phyloP scores from a whole-genome alignment of 1,140 invertebrate species.

The Lepidurus arcticus region DNA sequence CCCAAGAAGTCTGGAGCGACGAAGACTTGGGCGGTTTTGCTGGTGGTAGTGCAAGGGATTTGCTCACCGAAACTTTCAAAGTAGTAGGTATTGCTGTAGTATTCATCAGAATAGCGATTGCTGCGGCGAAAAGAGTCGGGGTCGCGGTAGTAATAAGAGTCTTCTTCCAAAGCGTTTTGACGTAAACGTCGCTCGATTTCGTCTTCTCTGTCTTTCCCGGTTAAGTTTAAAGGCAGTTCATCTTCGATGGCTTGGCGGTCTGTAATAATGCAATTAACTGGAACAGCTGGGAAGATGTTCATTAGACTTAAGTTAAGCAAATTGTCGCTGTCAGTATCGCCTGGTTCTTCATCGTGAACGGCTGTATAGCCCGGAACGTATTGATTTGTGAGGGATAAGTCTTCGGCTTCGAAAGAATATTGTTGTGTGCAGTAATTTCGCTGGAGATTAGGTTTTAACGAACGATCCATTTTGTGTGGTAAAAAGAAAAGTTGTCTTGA shows the following conservation, averaged over 20 bases:
- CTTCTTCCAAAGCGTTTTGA: constrained; percentile 27
- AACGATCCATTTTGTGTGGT: neutral
- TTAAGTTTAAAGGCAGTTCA: constrained; percentile 30
- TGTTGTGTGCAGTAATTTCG: neutral
- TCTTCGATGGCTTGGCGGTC: constrained; percentile 32
- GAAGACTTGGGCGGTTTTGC: constrained; percentile 30
- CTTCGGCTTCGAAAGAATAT: neutral
- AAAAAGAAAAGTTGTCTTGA: too few relatives aligned
- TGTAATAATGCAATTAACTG: neutral
- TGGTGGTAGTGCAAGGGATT: neutral
- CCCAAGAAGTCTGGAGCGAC: constrained; percentile 32
- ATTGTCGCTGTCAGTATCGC: neutral
- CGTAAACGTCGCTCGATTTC: constrained; percentile 32
- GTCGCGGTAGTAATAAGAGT: constrained; percentile 31
- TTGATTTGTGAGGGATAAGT: neutral
- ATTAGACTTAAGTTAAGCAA: neutral
- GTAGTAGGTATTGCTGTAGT: neutral
- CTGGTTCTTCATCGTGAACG: neutral
- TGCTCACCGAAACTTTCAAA: neutral
- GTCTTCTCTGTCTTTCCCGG: constrained; percentile 32
- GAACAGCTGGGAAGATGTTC: neutral
- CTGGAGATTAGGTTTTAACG: neutral
- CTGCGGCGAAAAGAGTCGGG: neutral
- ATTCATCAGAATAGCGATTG: neutral
- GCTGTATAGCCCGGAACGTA: neutral